Conservation (phyloP, 53 echinoderm and acorn worm genomes). For the Crossaster papposus region DNA sequence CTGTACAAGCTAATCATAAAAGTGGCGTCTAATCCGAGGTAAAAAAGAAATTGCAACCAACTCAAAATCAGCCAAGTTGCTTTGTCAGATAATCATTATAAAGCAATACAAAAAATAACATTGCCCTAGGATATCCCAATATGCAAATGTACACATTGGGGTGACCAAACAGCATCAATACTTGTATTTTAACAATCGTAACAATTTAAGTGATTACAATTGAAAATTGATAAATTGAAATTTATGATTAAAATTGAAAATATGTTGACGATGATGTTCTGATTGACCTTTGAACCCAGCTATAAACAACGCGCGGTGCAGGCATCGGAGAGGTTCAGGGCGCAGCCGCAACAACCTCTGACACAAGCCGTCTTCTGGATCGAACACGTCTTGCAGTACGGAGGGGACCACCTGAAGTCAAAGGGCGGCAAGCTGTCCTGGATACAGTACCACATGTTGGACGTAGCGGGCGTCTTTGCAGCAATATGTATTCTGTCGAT, state of each 20-base stretch:
- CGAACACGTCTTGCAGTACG: slow-evolving; percentile 31
- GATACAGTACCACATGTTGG: slow-evolving; percentile 7
- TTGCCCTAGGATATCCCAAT: too few relatives aligned
- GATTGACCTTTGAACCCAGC: not conserved
- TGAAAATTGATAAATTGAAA: too few relatives aligned
- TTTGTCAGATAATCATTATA: too few relatives aligned
- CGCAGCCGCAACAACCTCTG: not conserved
- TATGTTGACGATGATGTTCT: not conserved
- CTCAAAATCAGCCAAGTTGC: not conserved
- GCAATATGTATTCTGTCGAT: not conserved
- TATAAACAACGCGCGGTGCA: not conserved
- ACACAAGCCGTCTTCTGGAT: slow-evolving; percentile 39
- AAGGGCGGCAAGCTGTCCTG: not conserved
- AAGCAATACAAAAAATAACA: too few relatives aligned
- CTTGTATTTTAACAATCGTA: too few relatives aligned
- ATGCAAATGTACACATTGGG: too few relatives aligned
- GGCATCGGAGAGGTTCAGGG: slow-evolving; percentile 16
- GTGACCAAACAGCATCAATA: too few relatives aligned
- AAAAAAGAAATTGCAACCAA: not conserved
- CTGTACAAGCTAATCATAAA: slow-evolving; percentile 46
- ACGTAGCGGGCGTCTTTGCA: slow-evolving; percentile 7
- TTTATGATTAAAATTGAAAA: too few relatives aligned
- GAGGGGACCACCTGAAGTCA: slow-evolving; percentile 15
- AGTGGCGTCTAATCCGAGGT: slow-evolving; percentile 42
- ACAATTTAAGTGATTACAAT: too few relatives aligned